A percentile compares a stretch with the other conserved stretches of the same genome.
Conservation (phyloP, 1,140 invertebrate genomes). For the Heliothis subflexa region DNA sequence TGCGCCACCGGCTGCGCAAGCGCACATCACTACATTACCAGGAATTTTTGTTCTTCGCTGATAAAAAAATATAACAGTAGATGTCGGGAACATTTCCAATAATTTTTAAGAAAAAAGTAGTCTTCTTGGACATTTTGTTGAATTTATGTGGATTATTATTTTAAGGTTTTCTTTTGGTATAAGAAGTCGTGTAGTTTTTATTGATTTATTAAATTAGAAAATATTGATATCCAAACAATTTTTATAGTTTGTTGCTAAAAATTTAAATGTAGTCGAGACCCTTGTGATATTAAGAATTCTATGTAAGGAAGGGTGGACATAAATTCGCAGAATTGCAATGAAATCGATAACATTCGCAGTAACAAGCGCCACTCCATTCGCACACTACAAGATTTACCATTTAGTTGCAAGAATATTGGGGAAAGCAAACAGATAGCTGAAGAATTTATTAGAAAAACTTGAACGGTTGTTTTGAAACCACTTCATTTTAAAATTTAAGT, state of each 20-base stretch:
- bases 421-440: slow-evolving; percentile 24
- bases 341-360: neutral
- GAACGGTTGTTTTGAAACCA: slow-evolving; percentile 21
- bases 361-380: neutral
- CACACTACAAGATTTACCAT: slow-evolving; percentile 1
- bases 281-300: neutral
- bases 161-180: too few relatives aligned
- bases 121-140: too few relatives aligned
- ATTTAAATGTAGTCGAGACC: too few relatives aligned
- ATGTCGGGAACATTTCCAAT: neutral
- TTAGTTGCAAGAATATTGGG: slow-evolving; percentile 25
- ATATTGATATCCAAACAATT: too few relatives aligned
- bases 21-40: neutral
- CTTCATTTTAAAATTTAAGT: slow-evolving; percentile 22
- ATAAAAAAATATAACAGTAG: neutral
- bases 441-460: slow-evolving; percentile 34
- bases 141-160: too few relatives aligned
- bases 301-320: neutral
- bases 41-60: neutral
- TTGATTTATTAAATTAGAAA: too few relatives aligned
- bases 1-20: slow-evolving; percentile 17
- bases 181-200: too few relatives aligned
- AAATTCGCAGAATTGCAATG: neutral
- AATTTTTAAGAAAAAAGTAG: too few relatives aligned
- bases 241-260: too few relatives aligned